phyloP scores from a whole-genome alignment of 1,140 invertebrate species.

The Theocolax elegans region DNA sequence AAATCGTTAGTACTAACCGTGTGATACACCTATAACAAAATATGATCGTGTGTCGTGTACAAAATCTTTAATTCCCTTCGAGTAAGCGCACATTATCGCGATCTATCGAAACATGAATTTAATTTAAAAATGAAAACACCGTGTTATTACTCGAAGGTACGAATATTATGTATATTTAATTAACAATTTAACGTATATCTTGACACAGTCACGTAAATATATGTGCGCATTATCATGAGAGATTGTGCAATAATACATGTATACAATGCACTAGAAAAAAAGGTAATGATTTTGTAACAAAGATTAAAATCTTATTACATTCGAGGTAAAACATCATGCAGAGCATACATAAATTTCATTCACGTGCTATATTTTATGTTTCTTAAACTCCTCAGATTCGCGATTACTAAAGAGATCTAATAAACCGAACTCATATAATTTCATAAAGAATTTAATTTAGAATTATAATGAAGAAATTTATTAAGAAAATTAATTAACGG shows the following conservation, averaged over 20 bases:
- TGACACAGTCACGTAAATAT: no score
- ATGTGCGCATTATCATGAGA: no score
- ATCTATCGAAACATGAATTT: no score
- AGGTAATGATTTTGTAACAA: not conserved
- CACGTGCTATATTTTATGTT: not conserved
- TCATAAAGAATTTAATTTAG: not conserved
- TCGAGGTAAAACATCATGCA: not conserved
- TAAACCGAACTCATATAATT: conserved; percentile 2
- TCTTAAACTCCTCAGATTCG: not conserved
- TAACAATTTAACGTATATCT: no score
- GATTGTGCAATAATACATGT: not conserved
- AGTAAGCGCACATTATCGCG: no score
- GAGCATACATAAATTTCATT: conserved; percentile 12
- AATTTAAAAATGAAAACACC: no score
- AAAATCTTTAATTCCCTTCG: no score
- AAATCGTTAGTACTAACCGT: conserved; percentile 7
- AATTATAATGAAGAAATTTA: conserved; percentile 21
- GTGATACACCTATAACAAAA: no score
- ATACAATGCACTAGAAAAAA: not conserved
- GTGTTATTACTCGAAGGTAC: no score
- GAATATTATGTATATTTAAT: no score
- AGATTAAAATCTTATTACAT: conserved; percentile 24
- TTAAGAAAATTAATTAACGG: conserved; percentile 21
- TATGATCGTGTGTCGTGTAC: no score
- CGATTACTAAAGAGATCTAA: conserved; percentile 3